Evolutionary conservation across 2,113 vertebrate genomes (phyloP).

Genomic region (Trematomus loennbergii): DNA sequence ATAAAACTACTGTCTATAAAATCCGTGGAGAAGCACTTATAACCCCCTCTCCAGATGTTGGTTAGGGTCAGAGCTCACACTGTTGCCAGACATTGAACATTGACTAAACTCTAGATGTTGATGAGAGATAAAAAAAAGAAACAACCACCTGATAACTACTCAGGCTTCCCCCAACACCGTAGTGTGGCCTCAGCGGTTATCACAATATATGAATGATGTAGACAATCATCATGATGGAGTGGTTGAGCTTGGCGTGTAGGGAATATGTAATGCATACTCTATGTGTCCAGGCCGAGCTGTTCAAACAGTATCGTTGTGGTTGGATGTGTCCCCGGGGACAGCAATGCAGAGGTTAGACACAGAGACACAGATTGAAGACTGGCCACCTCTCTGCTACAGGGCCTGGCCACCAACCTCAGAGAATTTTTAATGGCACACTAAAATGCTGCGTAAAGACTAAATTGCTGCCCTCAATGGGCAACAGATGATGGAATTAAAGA

Average conservation of each 20-base stretch:
- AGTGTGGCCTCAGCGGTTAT: slow-evolving; percentile 45
- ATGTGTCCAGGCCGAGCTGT: slow-evolving; percentile 54
- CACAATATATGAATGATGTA: slow-evolving; percentile 36
- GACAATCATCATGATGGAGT: slow-evolving; percentile 28
- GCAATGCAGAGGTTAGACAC: slow-evolving; percentile 66
- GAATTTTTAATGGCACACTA: slow-evolving; percentile 81
- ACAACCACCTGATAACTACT: slow-evolving; percentile 26
- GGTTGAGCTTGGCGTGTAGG: slow-evolving; percentile 5
- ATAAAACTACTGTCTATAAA: slow-evolving; percentile 49
- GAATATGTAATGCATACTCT: slow-evolving; percentile 54
- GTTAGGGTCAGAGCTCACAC: slow-evolving; percentile 54
- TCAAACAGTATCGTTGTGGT: slow-evolving; percentile 64
- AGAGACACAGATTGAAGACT: slow-evolving; percentile 48
- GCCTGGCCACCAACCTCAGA: slow-evolving; percentile 71
- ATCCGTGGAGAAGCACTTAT: slow-evolving; percentile 39
- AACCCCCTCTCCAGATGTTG: slow-evolving; percentile 62
- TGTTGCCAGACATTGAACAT: slow-evolving; percentile 33
- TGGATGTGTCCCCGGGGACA: slow-evolving; percentile 50
- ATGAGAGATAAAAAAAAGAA: slow-evolving; percentile 23
- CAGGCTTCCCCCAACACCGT: neutral
- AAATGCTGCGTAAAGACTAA: slow-evolving; percentile 81
- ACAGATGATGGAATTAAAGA: slow-evolving; percentile 85
- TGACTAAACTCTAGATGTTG: slow-evolving; percentile 10
- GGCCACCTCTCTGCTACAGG: slow-evolving; percentile 63
- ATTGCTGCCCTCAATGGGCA: slow-evolving; percentile 81